Base-by-base conservation (phyloP, 2,113 vertebrate species). In the Aramus guarauna region DNA sequence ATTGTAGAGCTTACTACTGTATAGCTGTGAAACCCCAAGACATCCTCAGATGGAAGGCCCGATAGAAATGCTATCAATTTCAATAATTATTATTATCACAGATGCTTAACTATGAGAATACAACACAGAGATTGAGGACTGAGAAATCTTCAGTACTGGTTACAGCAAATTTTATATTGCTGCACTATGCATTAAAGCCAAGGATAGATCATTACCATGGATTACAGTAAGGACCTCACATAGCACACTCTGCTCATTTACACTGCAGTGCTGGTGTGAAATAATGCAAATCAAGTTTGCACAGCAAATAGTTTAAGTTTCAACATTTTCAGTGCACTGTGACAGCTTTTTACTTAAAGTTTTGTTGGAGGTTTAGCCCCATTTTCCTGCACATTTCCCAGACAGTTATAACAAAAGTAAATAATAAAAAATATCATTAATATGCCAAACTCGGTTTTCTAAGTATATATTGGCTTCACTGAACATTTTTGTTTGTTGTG, bases 1-100 rank as follows among this genome's bases (percentile, higher is more conserved):
- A 94, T 92, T 95, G 89, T 82, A 95, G 95, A 91, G 88, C 96
- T 97, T 89, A 58, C 36, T 90, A 88, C 86, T 85, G 52, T n/a
- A 84, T 90, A 55, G 86, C 95, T 95, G 92, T 91, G 91, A 92
- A 94, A 88, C 83, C 60, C 83, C 0, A 0, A 92, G 86, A 94
- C 72, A 71, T 56, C 64, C 85, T 91, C 56, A 58, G 36, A 91
- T 56, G 62, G 76, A 91, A 94, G 37, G 86, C 68, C 66, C 3
- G 24, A 73, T 8, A 75, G 53, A 89, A 87, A 92, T 37, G 32
- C 66, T 76, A 82, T n/a, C 94, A 64, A 81, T 95, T 94, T 97
- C 81, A 92, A 50, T 91, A 68, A 95, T 91, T 92, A 92, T 84
- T 94, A 78, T 91, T 76, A 92, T 95, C 88, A 93, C 39, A 67